These are phyloP conservation scores for Trichopria drosophilae DNA, from an alignment of 2,888 invertebrate genomes.

Conservation along the genomic window DNA sequence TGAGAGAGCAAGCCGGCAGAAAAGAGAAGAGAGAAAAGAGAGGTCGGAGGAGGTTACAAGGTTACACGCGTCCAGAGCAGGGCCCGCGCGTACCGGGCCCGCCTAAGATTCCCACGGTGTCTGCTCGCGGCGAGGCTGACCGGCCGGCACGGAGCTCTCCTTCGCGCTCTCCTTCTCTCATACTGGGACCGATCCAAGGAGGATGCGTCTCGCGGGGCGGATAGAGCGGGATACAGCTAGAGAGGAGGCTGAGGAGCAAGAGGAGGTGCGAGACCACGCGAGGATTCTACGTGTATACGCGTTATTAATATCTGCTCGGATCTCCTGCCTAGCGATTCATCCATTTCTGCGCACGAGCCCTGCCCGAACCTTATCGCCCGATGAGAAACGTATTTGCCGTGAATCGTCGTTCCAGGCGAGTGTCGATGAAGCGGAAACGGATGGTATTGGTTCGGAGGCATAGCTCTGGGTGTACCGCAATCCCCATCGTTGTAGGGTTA, in stretches of 20 bases:
- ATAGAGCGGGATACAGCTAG: slow-evolving; percentile 31
- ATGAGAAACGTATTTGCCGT: too few species aligned
- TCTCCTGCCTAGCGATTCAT: slow-evolving; percentile 37
- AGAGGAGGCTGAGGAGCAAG: slow-evolving; percentile 31
- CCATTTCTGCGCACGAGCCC: slow-evolving; percentile 32
- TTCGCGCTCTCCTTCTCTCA: slow-evolving; percentile 9
- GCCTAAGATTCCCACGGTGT: slow-evolving; percentile 57
- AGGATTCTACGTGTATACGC: slow-evolving; percentile 44
- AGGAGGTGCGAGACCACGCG: slow-evolving; percentile 40
- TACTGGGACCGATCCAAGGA: too few species aligned
- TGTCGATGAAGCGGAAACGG: too few species aligned
- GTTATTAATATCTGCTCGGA: slow-evolving; percentile 51
- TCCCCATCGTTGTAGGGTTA: too few species aligned
- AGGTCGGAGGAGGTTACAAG: slow-evolving; percentile 51
- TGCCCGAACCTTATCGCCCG: too few species aligned
- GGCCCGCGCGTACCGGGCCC: slow-evolving; percentile 52
- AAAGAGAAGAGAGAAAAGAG: slow-evolving; percentile 38
- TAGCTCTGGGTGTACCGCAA: too few species aligned
- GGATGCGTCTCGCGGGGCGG: too few species aligned
- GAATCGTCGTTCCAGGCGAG: too few species aligned
- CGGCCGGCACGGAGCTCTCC: too few species aligned
- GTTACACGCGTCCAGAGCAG: slow-evolving; percentile 54
- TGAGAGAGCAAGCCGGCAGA: slow-evolving; percentile 23
- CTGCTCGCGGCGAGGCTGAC: slow-evolving; percentile 56
- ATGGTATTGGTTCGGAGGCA: too few species aligned